Conservation (phyloP, 2,888 invertebrate species). For the Hydrotaea diabolus region DNA sequence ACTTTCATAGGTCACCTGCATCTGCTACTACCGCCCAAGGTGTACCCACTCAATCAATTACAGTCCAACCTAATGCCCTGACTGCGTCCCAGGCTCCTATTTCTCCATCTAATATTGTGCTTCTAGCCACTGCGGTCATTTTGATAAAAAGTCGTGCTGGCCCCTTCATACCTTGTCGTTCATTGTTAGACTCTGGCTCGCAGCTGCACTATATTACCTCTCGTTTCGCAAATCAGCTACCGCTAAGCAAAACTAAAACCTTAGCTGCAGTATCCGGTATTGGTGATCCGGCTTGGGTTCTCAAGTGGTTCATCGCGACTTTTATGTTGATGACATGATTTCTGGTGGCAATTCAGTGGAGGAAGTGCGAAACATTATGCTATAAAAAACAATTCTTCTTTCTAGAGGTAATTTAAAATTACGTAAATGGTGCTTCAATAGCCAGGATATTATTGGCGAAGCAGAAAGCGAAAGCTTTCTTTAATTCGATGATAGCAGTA, state of each 20-base stretch:
- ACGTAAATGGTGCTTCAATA: conserved; percentile 38
- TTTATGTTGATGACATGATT: conserved; percentile 42
- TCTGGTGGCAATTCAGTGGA: conserved; percentile 30
- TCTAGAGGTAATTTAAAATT: conserved; percentile 16
- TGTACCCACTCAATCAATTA: too few species aligned
- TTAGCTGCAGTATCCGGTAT: conserved; percentile 36
- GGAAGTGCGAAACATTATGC: conserved; percentile 27
- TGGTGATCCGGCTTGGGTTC: conserved; percentile 10
- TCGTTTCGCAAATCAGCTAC: conserved; percentile 39
- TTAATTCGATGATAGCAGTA: conserved; percentile 38
- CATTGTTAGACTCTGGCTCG: conserved; percentile 29
- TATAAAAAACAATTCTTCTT: neutral
- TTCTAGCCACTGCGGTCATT: conserved; percentile 48
- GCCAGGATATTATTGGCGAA: neutral
- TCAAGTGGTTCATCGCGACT: neutral
- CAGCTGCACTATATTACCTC: conserved; percentile 20
- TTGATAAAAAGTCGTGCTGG: conserved; percentile 59
- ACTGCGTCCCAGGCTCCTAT: neutral
- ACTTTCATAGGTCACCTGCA: conserved; percentile 4
- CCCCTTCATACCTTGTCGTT: conserved; percentile 37
- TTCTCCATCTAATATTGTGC: neutral
- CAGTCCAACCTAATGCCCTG: neutral
- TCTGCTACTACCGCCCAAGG: too few species aligned
- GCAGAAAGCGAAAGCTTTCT: neutral
- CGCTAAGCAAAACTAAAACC: conserved; percentile 23